A percentile compares a stretch with the other conserved stretches of the same genome.
Conservation (phyloP, 1,140 invertebrate species). For the Argopecten irradians region DNA sequence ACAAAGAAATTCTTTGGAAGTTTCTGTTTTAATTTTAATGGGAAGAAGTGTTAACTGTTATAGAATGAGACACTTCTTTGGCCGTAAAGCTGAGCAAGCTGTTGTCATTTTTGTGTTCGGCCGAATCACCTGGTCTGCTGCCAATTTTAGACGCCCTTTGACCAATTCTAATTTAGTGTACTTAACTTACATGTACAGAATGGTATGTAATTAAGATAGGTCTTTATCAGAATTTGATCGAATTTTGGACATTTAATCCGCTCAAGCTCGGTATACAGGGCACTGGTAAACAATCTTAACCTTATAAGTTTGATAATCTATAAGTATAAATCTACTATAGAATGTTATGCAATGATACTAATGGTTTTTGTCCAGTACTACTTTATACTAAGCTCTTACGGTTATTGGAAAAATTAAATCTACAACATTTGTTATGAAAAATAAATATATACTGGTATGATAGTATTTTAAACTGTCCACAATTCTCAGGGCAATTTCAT, state of each 20-base stretch:
- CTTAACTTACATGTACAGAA: background rate
- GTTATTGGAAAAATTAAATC: too few species aligned
- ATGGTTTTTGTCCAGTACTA: too few species aligned
- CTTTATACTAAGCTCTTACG: too few species aligned
- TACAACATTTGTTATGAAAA: too few species aligned
- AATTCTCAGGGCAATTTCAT: too few species aligned
- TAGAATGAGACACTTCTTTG: too few species aligned
- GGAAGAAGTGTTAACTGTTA: background rate
- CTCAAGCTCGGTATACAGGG: background rate
- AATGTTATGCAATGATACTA: background rate
- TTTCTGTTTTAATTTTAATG: too few species aligned
- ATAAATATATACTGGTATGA: too few species aligned
- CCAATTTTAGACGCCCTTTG: background rate
- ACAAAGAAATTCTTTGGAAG: too few species aligned
- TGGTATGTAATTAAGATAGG: background rate
- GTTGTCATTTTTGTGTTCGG: background rate
- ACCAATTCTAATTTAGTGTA: background rate
- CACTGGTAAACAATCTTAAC: background rate
- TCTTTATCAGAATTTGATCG: slow-evolving; percentile 4
- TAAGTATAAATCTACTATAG: background rate
- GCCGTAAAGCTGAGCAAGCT: background rate
- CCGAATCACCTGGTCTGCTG: background rate
- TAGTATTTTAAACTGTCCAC: too few species aligned
- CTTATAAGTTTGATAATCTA: background rate
- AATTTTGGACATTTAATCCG: background rate